Evolutionary conservation across 2,888 invertebrate species (phyloP).

Genomic region (Ectemnius continuus): DNA sequence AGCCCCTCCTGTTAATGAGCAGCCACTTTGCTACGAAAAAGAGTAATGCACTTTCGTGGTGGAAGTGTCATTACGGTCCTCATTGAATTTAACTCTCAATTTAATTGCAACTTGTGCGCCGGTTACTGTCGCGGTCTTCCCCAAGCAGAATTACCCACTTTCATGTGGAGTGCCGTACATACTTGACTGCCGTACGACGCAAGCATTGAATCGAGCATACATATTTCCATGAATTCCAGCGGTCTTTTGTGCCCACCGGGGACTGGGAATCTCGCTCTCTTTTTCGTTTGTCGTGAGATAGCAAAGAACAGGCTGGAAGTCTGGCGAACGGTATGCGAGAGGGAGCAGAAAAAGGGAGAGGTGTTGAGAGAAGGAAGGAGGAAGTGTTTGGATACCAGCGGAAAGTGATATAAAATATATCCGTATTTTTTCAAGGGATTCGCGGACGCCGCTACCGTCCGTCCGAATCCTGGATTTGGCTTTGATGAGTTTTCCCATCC

Average conservation of each 20-base stretch:
- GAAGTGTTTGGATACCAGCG: constrained; percentile 34
- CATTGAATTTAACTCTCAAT: too few relatives aligned
- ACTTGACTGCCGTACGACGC: background rate
- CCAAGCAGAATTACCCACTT: constrained; percentile 21
- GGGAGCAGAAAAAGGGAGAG: background rate
- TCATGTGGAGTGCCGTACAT: constrained; percentile 10
- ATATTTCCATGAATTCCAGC: constrained; percentile 33
- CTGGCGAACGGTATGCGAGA: too few relatives aligned
- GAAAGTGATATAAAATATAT: constrained; percentile 69
- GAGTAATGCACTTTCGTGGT: too few relatives aligned
- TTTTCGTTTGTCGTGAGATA: constrained; percentile 17
- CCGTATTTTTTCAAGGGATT: constrained; percentile 72
- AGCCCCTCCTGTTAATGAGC: too few relatives aligned
- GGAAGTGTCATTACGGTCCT: too few relatives aligned
- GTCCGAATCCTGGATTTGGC: constrained; percentile 71
- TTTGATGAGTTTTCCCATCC: constrained; percentile 72
- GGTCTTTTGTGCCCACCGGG: constrained; percentile 17
- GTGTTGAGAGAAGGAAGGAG: constrained; percentile 24
- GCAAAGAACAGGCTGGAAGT: background rate
- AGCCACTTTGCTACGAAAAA: too few relatives aligned
- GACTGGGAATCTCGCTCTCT: constrained; percentile 3
- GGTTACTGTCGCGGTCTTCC: background rate
- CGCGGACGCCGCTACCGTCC: constrained; percentile 44
- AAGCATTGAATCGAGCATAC: constrained; percentile 25
- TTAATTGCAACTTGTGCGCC: background rate